Percentiles rank a stretch among this genome's conserved stretches.
Conservation (phyloP, 2,797 vertebrate genomes). For the Clamator glandarius region DNA sequence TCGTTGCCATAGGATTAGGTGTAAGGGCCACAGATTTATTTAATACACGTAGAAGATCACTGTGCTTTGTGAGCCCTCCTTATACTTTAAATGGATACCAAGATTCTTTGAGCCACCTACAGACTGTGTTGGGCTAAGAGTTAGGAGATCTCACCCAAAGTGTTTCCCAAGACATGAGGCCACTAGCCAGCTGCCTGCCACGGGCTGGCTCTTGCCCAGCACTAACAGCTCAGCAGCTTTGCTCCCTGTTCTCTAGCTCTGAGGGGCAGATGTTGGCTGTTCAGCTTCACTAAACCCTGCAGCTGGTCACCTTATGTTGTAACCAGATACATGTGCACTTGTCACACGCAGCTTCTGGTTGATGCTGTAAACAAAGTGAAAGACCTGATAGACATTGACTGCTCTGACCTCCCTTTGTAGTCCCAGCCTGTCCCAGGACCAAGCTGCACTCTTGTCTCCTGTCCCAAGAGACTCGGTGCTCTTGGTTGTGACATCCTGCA, state of each 20-base stretch:
- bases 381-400: not conserved
- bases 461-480: not conserved
- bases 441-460: not conserved
- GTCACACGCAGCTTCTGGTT: not conserved
- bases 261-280: slow-evolving; percentile 42
- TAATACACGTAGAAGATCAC: not conserved
- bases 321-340: not conserved
- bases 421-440: not conserved
- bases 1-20: not conserved
- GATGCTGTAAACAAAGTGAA: not conserved
- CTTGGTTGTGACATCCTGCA: not conserved
- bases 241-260: not conserved
- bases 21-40: not conserved
- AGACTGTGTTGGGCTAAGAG: not conserved
- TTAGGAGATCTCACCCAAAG: not conserved
- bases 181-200: not conserved
- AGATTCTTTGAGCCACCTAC: not conserved
- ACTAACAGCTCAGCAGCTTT: not conserved
- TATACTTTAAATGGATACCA: not conserved
- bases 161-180: not conserved
- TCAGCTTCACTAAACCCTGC: slow-evolving; percentile 4
- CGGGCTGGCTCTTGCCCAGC: not conserved
- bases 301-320: slow-evolving; percentile 41
- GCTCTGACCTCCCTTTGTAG: not conserved
- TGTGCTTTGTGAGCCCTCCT: not conserved